Evolutionary conservation across 2,888 invertebrate species (phyloP).

Genomic region (Melanargia galathea): DNA sequence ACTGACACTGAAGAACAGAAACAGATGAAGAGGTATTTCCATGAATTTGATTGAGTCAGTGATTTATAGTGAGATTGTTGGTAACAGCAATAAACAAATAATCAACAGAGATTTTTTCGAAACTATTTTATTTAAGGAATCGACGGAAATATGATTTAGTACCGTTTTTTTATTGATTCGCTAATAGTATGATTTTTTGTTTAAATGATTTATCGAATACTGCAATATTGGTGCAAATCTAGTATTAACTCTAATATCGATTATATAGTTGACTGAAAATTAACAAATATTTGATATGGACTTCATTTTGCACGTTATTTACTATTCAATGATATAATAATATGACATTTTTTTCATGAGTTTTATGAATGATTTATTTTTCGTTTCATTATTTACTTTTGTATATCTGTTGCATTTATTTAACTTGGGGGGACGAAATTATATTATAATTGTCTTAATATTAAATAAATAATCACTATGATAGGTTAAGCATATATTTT

Average conservation of each 20-base stretch:
- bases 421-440: conserved; percentile 46
- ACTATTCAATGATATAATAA: not conserved
- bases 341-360: not conserved
- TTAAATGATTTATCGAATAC: not conserved
- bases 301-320: conserved; percentile 3
- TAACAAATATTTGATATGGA: conserved; percentile 2
- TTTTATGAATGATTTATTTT: not conserved
- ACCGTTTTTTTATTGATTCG: conserved; percentile 1
- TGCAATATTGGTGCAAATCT: not conserved
- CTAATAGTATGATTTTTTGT: not conserved
- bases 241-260: not conserved
- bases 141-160: not conserved
- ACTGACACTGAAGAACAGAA: not conserved
- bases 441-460: conserved; percentile 31
- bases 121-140: not conserved
- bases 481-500: conserved; percentile 37
- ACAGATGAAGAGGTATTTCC: not conserved
- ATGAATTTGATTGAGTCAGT: conserved; percentile 1
- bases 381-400: conserved; percentile 50
- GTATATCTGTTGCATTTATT: conserved; percentile 79
- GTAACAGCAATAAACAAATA: not conserved
- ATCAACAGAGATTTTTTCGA: not conserved
- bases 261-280: conserved; percentile 5
- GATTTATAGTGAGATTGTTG: not conserved
- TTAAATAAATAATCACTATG: conserved; percentile 14